These are phyloP conservation scores for Alcedo quadribrachys DNA, from an alignment of 2,797 vertebrate species.

Conservation along the genomic window DNA sequence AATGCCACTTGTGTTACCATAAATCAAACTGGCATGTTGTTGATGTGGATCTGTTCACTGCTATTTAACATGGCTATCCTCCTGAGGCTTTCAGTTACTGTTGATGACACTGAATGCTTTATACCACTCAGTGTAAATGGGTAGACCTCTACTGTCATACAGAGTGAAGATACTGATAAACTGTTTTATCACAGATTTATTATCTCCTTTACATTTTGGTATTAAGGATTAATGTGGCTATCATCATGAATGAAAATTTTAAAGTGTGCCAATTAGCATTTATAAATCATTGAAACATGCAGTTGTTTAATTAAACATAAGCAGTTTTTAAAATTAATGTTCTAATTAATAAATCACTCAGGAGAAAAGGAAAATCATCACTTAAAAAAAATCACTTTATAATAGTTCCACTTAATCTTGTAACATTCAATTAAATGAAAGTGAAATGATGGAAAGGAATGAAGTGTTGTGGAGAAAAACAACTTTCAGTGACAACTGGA, in stretches of 20 bases:
- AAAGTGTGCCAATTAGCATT: slow-evolving; percentile 38
- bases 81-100: not conserved
- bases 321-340: slow-evolving; percentile 46
- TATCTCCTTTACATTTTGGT: not conserved
- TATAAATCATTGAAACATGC: slow-evolving; percentile 45
- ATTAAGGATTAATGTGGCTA: slow-evolving; percentile 34
- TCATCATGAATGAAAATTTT: not conserved
- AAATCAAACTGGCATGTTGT: not conserved
- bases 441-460: not conserved
- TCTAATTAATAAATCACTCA: slow-evolving; percentile 48
- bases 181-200: not conserved
- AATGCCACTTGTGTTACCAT: not conserved
- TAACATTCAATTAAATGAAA: slow-evolving; percentile 7
- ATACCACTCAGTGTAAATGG: accelerated
- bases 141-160: not conserved
- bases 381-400: slow-evolving; percentile 18
- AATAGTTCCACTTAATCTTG: slow-evolving; percentile 45
- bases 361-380: slow-evolving; percentile 40
- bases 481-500: not conserved
- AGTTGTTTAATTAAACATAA: slow-evolving; percentile 41
- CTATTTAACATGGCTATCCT: not conserved
- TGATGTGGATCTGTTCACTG: not conserved
- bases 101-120: accelerated
- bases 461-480: not conserved
- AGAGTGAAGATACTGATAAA: not conserved